phyloP scores from a whole-genome alignment of 2,797 vertebrate species.

The Prionace glauca region DNA sequence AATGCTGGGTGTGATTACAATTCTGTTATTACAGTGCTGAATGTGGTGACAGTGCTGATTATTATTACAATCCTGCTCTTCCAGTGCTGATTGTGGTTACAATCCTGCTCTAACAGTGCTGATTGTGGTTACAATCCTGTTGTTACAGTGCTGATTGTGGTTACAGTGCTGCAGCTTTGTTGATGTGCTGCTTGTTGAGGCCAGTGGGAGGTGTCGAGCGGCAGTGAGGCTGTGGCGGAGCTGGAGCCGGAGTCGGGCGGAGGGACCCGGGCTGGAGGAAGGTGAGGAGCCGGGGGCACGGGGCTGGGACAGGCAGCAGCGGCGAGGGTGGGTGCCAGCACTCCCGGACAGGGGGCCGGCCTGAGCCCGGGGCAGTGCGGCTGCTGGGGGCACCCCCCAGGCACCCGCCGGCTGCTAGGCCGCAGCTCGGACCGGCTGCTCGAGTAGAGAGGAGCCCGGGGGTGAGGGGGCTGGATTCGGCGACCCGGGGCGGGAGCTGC shows the following conservation, averaged over 20 bases:
- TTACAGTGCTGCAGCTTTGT: background rate
- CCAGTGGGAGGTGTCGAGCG: background rate
- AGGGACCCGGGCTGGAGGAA: background rate
- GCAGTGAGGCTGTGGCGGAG: background rate
- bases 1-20: too few species aligned
- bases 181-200: background rate
- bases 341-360: background rate
- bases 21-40: too few species aligned
- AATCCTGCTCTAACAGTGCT: background rate
- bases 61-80: background rate
- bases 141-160: background rate
- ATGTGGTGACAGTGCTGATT: background rate
- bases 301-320: background rate
- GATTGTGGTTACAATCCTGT: background rate
- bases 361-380: background rate
- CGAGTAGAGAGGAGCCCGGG: background rate
- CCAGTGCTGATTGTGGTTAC: too few species aligned
- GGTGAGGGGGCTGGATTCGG: background rate
- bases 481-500: background rate
- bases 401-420: background rate
- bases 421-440: background rate
- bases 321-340: background rate
- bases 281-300: background rate
- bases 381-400: background rate
- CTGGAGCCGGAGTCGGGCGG: too few species aligned